phyloP scores from a whole-genome alignment of 2,113 vertebrate genomes.

The Sphaerodactylus townsendi region DNA sequence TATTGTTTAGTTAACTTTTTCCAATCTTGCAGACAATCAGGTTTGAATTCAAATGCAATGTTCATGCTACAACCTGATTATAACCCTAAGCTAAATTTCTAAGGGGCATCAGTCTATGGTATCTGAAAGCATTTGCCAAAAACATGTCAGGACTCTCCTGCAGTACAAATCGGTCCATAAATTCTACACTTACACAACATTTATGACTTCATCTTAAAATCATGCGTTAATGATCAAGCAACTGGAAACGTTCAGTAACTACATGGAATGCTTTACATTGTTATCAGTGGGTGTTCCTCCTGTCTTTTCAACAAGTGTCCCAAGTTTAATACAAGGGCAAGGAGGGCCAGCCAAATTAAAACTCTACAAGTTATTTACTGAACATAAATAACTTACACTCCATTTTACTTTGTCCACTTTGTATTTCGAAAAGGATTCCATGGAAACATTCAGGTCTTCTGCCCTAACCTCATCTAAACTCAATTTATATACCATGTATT shows the following conservation, averaged over 20 bases:
- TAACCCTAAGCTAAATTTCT: constrained; percentile 69
- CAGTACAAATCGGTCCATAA: constrained; percentile 64
- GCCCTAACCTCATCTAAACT: neutral
- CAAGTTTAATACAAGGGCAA: constrained; percentile 56
- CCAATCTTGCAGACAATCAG: constrained; percentile 51
- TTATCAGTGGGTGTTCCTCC: constrained; percentile 64
- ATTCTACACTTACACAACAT: constrained; percentile 68
- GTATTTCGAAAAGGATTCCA: constrained; percentile 15
- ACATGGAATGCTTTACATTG: constrained; percentile 64
- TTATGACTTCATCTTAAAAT: constrained; percentile 64
- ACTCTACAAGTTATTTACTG: constrained; percentile 47
- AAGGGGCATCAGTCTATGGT: constrained; percentile 65
- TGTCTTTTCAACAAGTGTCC: constrained; percentile 59
- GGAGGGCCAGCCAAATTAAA: constrained; percentile 43
- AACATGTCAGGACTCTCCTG: constrained; percentile 71
- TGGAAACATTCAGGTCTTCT: neutral
- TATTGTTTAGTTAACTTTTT: constrained; percentile 65
- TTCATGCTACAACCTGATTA: constrained; percentile 73
- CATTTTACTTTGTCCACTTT: neutral
- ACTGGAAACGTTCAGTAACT: constrained; percentile 66
- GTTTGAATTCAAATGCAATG: constrained; percentile 61
- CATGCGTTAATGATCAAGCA: constrained; percentile 64
- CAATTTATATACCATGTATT: neutral
- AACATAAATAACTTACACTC: constrained; percentile 34
- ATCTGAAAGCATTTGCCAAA: constrained; percentile 67